phyloP scores from a whole-genome alignment of 1,140 invertebrate genomes.

The Tetragnatha versicolor region DNA sequence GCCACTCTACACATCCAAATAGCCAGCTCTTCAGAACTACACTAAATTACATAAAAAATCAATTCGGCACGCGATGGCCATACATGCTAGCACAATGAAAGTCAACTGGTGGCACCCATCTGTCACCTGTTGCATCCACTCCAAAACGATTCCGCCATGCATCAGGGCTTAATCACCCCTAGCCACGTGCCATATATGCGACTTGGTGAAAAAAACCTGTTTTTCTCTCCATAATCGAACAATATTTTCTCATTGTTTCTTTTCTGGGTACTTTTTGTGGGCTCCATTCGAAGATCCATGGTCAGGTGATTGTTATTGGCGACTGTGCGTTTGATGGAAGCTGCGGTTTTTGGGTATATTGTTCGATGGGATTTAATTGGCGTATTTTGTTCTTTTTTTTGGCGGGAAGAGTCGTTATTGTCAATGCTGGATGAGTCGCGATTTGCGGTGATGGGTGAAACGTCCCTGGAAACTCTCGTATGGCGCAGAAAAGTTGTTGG shows the following conservation, averaged over 20 bases:
- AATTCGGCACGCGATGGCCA: not conserved
- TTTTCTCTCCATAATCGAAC: not conserved
- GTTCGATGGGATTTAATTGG: not conserved
- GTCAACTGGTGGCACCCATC: conserved; percentile 19
- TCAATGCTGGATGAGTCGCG: not conserved
- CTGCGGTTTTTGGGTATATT: not conserved
- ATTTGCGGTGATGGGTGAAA: not conserved
- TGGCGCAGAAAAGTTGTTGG: not conserved
- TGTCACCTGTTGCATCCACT: conserved; percentile 25
- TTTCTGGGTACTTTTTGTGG: not conserved
- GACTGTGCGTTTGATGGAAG: not conserved
- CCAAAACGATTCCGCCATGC: conserved; percentile 35
- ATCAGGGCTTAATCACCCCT: conserved; percentile 17
- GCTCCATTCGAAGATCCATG: not conserved
- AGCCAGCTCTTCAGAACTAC: too few species aligned
- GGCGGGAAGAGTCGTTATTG: not conserved
- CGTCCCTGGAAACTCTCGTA: not conserved
- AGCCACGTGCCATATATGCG: conserved; percentile 22
- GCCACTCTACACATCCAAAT: too few species aligned
- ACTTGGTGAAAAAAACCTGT: not conserved
- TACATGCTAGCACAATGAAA: not conserved
- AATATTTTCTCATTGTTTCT: not conserved
- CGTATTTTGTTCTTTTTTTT: not conserved
- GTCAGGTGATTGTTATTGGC: not conserved
- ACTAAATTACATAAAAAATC: too few species aligned